Evolutionary conservation across 37 sponge, comb jelly and placozoan genomes (phyloP), one percentile per base, ranked within the genome.

Genomic region (Haliclona indistincta): DNA sequence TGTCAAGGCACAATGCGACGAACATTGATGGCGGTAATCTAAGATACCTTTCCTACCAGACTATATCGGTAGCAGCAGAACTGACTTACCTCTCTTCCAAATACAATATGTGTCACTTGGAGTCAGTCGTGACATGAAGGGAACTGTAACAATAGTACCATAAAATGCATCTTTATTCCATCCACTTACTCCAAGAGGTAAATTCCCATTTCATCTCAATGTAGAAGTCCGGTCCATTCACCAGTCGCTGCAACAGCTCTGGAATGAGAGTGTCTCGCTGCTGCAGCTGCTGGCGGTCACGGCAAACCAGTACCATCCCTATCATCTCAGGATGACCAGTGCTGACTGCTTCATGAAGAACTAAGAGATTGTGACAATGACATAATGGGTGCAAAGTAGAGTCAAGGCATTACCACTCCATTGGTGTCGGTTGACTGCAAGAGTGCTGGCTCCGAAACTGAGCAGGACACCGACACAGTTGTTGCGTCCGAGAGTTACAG

Each of bases 141-240:
- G 99, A 29, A 99, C 92, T 93, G 64, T n/a, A 83, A 15, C 37
- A 33, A 19, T 29, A 26, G 29, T 52, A 53, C 56, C 26, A 52
- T 52, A 30, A 49, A 72, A 38, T 20, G 26, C 39, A 34, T 15
- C 0, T 23, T 8, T 20, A 4, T 38, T 26, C 43, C 44, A 30
- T n/a, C 25, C 4, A 56, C 91, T 81, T 45, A 93, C 94, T 69
- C 99, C 99, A 99, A 10, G 94, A 97, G 34, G 92, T 83, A 73
- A 99, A 93, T 63, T 99, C 96, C 99, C 99, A 99, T 51, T 90
- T 93, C 99, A 99, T 99, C 76, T 99, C 99, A 17, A 93, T 78
- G 73, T 99, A 99, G 66, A 93, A 99, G 64, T 99, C 99, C 3
- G 92, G 82, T 2, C 90, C 75, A 17, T 56, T 79, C 54, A 83